These are phyloP conservation scores for Nasua narica DNA, from an alignment of 2,797 vertebrate genomes.

Conservation along the genomic window DNA sequence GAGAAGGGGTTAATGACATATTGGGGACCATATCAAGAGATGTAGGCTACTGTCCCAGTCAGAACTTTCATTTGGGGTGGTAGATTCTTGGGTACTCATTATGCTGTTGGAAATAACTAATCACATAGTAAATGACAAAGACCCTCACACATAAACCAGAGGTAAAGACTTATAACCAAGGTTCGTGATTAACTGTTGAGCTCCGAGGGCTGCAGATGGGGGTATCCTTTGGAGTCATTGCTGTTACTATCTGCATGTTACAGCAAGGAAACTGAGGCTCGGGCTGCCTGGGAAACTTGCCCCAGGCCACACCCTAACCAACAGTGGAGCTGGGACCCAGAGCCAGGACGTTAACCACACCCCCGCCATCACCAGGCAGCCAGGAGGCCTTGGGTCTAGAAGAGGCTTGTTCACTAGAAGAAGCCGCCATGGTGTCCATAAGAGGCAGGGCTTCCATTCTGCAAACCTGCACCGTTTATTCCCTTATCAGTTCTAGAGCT, in stretches of 20 bases:
- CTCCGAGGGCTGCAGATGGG: not conserved
- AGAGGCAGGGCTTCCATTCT: not conserved
- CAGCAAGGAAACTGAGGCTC: not conserved
- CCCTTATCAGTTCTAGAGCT: not conserved
- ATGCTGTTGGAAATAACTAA: not conserved
- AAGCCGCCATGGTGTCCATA: fast-evolving
- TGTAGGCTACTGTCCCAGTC: no score
- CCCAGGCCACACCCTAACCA: not conserved
- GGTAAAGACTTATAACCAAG: not conserved
- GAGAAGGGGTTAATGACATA: not conserved
- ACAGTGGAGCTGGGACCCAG: not conserved
- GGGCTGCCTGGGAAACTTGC: not conserved
- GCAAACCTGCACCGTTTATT: not conserved
- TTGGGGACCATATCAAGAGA: no score
- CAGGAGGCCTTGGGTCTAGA: not conserved
- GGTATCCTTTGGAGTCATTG: not conserved
- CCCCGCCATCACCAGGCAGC: not conserved
- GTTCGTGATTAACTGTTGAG: not conserved
- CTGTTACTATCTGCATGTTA: not conserved
- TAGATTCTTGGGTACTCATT: not conserved
- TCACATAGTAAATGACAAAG: not conserved
- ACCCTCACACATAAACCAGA: not conserved
- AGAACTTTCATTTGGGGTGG: not conserved
- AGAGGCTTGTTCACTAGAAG: not conserved
- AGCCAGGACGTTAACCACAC: no score